phyloP scores from a whole-genome alignment of 1,140 invertebrate species.

The Archivesica marissinica region DNA sequence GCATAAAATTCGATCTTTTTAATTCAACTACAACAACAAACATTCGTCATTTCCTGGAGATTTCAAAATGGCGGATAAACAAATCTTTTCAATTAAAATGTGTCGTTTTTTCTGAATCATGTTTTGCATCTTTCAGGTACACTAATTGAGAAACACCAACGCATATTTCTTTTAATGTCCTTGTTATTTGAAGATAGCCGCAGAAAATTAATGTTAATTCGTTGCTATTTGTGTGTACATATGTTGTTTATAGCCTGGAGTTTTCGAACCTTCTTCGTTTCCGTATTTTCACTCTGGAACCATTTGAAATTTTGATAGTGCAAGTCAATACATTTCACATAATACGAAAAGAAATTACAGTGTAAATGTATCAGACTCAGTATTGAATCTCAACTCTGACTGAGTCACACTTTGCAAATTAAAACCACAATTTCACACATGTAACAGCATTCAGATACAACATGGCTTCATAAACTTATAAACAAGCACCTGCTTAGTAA shows the following conservation, averaged over 20 bases:
- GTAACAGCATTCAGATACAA: too few species aligned
- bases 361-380: too few species aligned
- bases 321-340: too few species aligned
- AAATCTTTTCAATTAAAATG: slow-evolving; percentile 1
- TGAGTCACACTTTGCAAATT: too few species aligned
- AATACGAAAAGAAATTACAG: too few species aligned
- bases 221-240: neutral
- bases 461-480: too few species aligned
- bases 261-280: neutral
- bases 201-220: neutral
- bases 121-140: neutral
- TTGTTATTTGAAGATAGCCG: neutral
- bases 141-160: neutral
- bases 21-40: neutral
- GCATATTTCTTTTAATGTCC: neutral
- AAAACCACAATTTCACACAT: too few species aligned
- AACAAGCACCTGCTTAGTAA: too few species aligned
- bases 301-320: too few species aligned
- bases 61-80: slow-evolving; percentile 65
- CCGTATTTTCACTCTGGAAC: too few species aligned
- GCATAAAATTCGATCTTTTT: neutral
- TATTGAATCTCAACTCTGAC: too few species aligned
- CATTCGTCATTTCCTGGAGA: slow-evolving; percentile 62
- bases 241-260: neutral
- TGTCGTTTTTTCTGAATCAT: neutral